These are phyloP conservation scores for Turdus rufiventris DNA, from an alignment of 2,113 vertebrate genomes.

Conservation along the genomic window DNA sequence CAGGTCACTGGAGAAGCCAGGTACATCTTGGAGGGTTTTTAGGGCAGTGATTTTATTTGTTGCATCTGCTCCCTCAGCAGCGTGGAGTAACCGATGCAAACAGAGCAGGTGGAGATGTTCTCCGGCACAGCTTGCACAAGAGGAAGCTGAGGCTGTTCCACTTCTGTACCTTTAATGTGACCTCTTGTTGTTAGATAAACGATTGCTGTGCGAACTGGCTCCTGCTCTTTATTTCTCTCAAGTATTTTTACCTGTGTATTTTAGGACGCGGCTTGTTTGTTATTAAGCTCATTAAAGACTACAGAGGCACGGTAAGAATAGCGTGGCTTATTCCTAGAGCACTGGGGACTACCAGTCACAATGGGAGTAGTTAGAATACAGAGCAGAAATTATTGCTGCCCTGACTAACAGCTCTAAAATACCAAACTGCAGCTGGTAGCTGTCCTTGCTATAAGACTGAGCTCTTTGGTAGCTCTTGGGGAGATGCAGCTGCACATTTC, in stretches of 20 bases:
- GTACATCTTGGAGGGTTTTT: neutral
- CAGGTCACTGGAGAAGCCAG: neutral
- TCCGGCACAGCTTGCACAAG: neutral
- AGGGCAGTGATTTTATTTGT: neutral
- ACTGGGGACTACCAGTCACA: neutral
- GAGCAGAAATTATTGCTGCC: neutral
- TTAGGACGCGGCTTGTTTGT: neutral
- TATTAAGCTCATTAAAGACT: constrained; percentile 20
- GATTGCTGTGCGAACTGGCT: neutral
- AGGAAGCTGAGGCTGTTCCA: neutral
- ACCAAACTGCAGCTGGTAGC: neutral
- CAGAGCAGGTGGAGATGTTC: neutral
- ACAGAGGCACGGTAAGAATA: neutral
- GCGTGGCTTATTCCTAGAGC: neutral
- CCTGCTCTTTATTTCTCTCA: neutral
- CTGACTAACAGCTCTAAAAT: neutral
- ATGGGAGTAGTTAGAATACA: neutral
- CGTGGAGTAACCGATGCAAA: fast-evolving
- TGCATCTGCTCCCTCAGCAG: neutral
- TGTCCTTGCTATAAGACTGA: neutral
- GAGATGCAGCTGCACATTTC: neutral
- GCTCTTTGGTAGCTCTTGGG: neutral
- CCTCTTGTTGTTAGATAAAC: neutral
- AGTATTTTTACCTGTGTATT: neutral
- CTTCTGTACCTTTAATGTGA: fast-evolving